Conservation (phyloP, 2,797 vertebrate species). For the Parambassis ranga region DNA sequence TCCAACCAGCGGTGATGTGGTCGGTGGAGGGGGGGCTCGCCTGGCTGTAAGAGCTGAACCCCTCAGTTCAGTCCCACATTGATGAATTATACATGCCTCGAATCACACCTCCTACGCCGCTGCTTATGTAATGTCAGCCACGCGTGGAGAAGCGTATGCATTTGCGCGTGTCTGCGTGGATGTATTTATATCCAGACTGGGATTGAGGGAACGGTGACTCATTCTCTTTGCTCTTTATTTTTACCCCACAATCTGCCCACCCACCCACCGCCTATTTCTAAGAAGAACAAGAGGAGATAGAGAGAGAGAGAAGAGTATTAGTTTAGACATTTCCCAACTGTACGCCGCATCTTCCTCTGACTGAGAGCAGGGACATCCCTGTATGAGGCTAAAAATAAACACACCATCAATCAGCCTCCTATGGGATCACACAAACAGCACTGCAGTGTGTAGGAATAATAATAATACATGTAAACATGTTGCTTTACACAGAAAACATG, state of each 20-base stretch:
- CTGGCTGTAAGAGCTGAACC: conserved; percentile 28
- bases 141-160: conserved; percentile 59
- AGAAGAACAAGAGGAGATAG: conserved; percentile 7
- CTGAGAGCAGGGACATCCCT: not conserved
- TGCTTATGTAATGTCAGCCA: conserved; percentile 74
- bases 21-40: not conserved
- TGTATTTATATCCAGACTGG: conserved; percentile 76
- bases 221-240: conserved; percentile 75
- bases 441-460: not conserved
- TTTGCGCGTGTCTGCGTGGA: conserved; percentile 49
- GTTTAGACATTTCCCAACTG: conserved; percentile 49
- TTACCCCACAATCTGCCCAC: conserved; percentile 65
- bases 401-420: not conserved
- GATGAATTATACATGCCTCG: conserved; percentile 73
- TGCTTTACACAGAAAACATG: not conserved
- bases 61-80: conserved; percentile 50
- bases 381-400: not conserved
- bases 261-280: conserved; percentile 42
- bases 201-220: conserved; percentile 75
- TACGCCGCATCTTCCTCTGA: conserved; percentile 24
- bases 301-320: conserved; percentile 28
- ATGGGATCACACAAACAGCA: not conserved
- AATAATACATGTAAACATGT: not conserved
- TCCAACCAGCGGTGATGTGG: not conserved
- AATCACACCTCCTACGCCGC: conserved; percentile 69